Conservation (phyloP, 2,888 invertebrate genomes). For the Lottia scabra region DNA sequence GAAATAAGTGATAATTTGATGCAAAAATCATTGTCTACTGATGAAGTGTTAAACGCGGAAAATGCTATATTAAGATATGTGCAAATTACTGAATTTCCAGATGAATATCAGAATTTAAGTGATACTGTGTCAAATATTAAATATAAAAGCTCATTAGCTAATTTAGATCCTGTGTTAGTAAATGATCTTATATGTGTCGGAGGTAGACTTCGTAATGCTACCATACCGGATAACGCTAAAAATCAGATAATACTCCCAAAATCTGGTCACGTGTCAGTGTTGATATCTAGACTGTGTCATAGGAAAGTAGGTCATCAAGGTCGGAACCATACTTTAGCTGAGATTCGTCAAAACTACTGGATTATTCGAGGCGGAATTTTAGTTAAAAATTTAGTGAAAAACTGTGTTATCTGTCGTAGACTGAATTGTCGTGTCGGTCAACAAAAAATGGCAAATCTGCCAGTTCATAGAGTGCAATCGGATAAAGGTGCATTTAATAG, state of each 20-base stretch:
- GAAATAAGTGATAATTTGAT: neutral
- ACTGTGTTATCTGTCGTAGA: conserved; percentile 5
- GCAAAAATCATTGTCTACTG: neutral
- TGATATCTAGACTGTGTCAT: conserved; percentile 12
- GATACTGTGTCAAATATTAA: neutral
- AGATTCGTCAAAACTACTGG: conserved; percentile 19
- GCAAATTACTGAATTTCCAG: neutral
- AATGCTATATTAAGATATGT: neutral
- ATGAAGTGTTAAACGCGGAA: neutral
- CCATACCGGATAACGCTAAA: neutral
- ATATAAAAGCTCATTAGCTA: neutral
- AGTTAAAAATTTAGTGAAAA: neutral
- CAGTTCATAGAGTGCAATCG: neutral
- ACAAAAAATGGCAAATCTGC: conserved; percentile 1
- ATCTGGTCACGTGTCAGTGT: neutral
- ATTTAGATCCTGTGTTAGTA: neutral
- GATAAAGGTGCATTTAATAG: neutral
- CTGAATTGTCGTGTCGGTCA: neutral
- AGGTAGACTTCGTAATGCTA: neutral
- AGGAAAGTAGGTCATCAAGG: conserved; percentile 6
- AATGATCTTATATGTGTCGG: conserved; percentile 4
- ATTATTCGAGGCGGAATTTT: neutral
- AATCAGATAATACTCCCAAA: conserved; percentile 16
- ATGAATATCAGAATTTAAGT: neutral
- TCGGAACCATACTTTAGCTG: neutral